phyloP scores from a whole-genome alignment of 2,888 invertebrate species.

The Nowickia ferox region DNA sequence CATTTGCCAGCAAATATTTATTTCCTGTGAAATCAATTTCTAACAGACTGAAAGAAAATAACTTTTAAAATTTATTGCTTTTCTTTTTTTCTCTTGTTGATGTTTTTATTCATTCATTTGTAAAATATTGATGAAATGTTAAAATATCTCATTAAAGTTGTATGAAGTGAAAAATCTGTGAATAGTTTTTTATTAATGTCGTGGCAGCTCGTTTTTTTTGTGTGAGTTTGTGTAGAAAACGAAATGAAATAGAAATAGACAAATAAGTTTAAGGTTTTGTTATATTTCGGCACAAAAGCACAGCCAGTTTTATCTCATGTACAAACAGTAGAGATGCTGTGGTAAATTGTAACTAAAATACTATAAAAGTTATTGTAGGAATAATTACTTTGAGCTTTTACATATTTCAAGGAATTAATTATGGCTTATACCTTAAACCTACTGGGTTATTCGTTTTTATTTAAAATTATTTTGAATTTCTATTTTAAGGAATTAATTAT shows the following conservation, averaged over 20 bases:
- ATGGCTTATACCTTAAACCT: too few species aligned
- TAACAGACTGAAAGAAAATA: slow-evolving; percentile 9
- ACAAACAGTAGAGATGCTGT: too few species aligned
- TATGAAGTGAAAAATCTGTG: slow-evolving; percentile 16
- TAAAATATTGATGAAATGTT: slow-evolving; percentile 56
- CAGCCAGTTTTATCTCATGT: too few species aligned
- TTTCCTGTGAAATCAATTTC: slow-evolving; percentile 40
- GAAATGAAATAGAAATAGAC: background rate
- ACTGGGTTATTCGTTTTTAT: too few species aligned
- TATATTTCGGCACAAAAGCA: too few species aligned
- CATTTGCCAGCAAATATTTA: slow-evolving; percentile 29
- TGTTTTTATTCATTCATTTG: slow-evolving; percentile 4
- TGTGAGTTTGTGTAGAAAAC: background rate
- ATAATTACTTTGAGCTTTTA: too few species aligned
- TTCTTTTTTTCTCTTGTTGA: background rate
- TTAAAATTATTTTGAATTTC: too few species aligned
- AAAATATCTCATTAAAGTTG: slow-evolving; percentile 56
- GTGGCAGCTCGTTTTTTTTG: slow-evolving; percentile 14
- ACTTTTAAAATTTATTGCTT: slow-evolving; percentile 25
- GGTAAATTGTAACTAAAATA: too few species aligned
- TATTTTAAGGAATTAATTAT: too few species aligned
- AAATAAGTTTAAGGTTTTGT: background rate
- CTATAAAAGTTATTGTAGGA: too few species aligned
- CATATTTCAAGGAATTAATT: too few species aligned
- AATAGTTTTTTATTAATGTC: slow-evolving; percentile 21